Evolutionary conservation across 1,140 invertebrate species (phyloP), one percentile per base, ranked within the genome.

Genomic region (Heliothis virescens): DNA sequence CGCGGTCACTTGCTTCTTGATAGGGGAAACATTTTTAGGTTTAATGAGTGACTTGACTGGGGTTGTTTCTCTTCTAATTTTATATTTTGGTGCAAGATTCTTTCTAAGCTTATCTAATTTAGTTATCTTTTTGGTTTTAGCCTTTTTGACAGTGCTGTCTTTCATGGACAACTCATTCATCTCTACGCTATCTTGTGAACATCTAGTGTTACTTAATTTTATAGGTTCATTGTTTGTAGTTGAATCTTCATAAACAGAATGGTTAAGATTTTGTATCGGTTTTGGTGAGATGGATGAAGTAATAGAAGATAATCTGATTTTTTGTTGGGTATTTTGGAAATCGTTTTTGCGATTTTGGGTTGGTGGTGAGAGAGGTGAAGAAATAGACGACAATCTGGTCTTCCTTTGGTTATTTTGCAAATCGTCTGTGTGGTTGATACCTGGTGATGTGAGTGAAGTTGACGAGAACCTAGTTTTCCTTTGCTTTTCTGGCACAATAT

Each of bases 61-160:
- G 48, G 81, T 80, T 41, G 34, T 26, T 52, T 81, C 78, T 76
- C 41, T 80, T 79, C 73, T 87, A 81, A 92, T 92, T 86, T 94
- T 94, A 79, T 82, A 79, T 83, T 86, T 90, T 26, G 91, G 91
- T 82, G 86, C 41, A 53, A 92, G 73, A 71, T 86, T 91, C 48
- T 85, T 85, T 69, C 86, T 89, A 18, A 91, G 74, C 82, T 85
- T 92, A 29, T 89, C 85, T 73, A 94, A 81, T 57, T 87, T 92
- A 60, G 87, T 89, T 76, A 86, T 48, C 85, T 91, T 91, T 69
- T 47, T 82, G 13, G 48, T 29, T 79, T 82, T 91, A 47, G 18
- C 12, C 65, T 80, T 83, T 86, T 59, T 59, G 3, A 57, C 63
- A 1, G n/a, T 21, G 18, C 16, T 57, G 3, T 47, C 21, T 48